Conservation (phyloP, 2,888 invertebrate species). For the Onchidella celtica region DNA sequence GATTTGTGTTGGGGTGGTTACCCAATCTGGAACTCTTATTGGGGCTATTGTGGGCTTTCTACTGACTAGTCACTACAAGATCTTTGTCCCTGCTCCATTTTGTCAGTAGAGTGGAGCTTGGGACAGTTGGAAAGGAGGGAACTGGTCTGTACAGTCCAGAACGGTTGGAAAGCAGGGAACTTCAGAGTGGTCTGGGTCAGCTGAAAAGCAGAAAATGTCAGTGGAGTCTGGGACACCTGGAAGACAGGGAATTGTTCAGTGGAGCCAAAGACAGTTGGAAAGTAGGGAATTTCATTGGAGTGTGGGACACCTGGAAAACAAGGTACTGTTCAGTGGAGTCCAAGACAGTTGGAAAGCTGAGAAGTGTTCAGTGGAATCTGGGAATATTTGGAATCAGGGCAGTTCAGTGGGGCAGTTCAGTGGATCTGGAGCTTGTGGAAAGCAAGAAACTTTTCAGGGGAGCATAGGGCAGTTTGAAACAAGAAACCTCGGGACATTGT, state of each 20-base stretch:
- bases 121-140: not conserved
- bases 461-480: no score
- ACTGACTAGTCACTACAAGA: constrained; percentile 22
- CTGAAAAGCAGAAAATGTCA: no score
- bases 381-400: not conserved
- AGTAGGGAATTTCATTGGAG: not conserved
- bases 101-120: not conserved
- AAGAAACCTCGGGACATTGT: no score
- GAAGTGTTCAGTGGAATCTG: not conserved
- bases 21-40: constrained; percentile 88
- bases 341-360: not conserved
- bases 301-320: not conserved
- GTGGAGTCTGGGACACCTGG: no score
- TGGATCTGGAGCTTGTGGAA: not conserved
- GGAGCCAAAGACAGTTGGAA: not conserved
- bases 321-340: not conserved
- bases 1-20: constrained; percentile 87
- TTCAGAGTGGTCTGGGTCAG: not conserved
- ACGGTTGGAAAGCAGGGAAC: no score
- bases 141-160: no score
- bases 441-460: not conserved
- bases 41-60: constrained; percentile 87
- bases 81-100: constrained; percentile 33
- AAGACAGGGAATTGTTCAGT: not conserved
- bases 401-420: not conserved